A percentile compares a stretch with the other conserved stretches of the same genome.
These are phyloP conservation scores for Drosophila erecta DNA, from an alignment of 1,140 invertebrate genomes.

Conservation along the genomic window DNA sequence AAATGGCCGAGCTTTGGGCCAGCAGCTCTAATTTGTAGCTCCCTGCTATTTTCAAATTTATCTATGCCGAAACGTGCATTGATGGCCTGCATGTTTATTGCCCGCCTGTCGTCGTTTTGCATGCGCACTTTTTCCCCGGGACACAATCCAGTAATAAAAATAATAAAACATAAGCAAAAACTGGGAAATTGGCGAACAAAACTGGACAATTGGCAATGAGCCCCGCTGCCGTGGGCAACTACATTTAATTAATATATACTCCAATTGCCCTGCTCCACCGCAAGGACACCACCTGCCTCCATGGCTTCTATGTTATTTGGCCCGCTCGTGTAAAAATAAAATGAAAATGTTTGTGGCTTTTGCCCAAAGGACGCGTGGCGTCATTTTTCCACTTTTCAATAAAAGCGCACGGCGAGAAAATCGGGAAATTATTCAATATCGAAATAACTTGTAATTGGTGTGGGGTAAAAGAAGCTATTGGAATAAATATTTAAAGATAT, in stretches of 20 bases:
- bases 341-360: conserved; percentile 78
- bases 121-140: conserved; percentile 9
- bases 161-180: neutral
- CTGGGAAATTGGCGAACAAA: conserved; percentile 32
- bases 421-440: neutral
- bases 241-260: conserved; percentile 73
- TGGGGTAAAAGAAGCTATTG: too few relatives aligned
- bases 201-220: conserved; percentile 45
- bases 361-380: conserved; percentile 64
- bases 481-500: too few relatives aligned
- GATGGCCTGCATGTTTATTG: conserved; percentile 73
- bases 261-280: conserved; percentile 50
- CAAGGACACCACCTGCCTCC: conserved; percentile 43
- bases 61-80: conserved; percentile 71
- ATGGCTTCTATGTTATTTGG: conserved; percentile 27
- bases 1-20: conserved; percentile 13
- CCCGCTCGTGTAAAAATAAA: conserved; percentile 55
- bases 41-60: conserved; percentile 65
- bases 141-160: neutral
- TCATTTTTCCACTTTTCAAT: conserved; percentile 56
- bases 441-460: neutral
- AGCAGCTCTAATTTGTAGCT: conserved; percentile 73
- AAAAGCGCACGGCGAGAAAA: conserved; percentile 30
- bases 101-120: conserved; percentile 60
- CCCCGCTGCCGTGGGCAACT: conserved; percentile 38